Percentiles rank a stretch among this genome's conserved stretches.
These are phyloP conservation scores for Lepidothrix coronata DNA, from an alignment of 2,113 vertebrate species.

Conservation along the genomic window DNA sequence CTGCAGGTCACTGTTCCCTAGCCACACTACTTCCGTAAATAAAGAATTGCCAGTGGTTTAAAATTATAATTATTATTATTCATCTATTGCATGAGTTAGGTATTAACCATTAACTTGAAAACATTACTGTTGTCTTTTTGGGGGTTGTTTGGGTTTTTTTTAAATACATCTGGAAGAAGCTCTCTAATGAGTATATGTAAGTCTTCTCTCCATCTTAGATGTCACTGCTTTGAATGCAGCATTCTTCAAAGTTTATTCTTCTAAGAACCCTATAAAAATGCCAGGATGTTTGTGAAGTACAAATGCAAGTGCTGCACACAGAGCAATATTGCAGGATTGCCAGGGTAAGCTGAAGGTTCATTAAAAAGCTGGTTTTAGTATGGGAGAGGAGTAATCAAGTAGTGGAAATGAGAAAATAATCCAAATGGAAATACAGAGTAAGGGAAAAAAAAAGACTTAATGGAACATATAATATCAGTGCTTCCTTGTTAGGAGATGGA, in stretches of 20 bases:
- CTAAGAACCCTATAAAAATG: background rate
- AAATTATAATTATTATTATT: background rate
- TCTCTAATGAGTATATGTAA: background rate
- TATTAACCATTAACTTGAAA: background rate
- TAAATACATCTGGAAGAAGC: background rate
- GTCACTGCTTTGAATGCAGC: background rate
- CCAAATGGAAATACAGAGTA: background rate
- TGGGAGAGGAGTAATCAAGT: background rate
- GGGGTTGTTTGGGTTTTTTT: background rate
- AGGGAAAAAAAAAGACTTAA: background rate
- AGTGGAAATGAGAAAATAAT: background rate
- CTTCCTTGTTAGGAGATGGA: background rate
- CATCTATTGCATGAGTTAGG: background rate
- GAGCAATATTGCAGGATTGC: background rate
- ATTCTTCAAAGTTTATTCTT: background rate
- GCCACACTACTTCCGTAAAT: background rate
- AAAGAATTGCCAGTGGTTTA: conserved; percentile 3
- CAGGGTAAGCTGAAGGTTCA: background rate
- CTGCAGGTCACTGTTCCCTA: background rate
- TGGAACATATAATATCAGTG: background rate
- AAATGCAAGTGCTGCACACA: background rate
- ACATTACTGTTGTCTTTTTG: background rate
- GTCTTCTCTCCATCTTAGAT: background rate
- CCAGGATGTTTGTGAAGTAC: background rate
- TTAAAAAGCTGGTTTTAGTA: background rate